Percentiles rank a stretch among this genome's conserved stretches.
These are phyloP conservation scores for Tetropium fuscum DNA, from an alignment of 2,888 invertebrate species.

Conservation along the genomic window DNA sequence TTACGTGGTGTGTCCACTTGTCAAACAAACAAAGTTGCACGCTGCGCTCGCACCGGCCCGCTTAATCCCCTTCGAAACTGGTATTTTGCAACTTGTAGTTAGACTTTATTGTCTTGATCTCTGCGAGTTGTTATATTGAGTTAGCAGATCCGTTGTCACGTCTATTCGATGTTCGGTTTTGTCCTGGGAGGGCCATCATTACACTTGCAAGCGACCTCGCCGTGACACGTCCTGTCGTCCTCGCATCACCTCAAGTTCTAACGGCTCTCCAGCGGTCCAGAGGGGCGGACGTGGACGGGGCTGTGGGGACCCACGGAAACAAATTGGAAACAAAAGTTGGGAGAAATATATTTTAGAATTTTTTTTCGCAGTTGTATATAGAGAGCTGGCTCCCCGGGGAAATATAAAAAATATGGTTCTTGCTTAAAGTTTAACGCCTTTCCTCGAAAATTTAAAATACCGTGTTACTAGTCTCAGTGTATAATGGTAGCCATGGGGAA, in stretches of 20 bases:
- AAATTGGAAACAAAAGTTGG: neutral
- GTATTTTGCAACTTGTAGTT: neutral
- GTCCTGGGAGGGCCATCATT: constrained; percentile 41
- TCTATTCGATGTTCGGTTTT: constrained; percentile 35
- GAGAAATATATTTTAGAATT: neutral
- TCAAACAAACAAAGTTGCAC: constrained; percentile 33
- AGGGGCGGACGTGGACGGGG: neutral
- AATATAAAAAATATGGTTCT: too few species aligned
- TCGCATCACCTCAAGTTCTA: constrained; percentile 6
- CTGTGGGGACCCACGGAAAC: neutral
- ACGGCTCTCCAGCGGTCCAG: constrained; percentile 1
- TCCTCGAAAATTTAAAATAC: too few species aligned
- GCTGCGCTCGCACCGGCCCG: constrained; percentile 24
- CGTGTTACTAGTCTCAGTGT: too few species aligned
- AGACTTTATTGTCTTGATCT: constrained; percentile 27
- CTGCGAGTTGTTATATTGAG: constrained; percentile 31
- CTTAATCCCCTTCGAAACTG: constrained; percentile 21
- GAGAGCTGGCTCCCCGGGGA: too few species aligned
- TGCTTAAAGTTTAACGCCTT: too few species aligned
- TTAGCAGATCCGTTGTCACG: constrained; percentile 36
- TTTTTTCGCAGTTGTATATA: neutral
- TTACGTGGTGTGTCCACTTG: constrained; percentile 6
- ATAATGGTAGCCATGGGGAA: too few species aligned
- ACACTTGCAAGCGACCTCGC: constrained; percentile 34
- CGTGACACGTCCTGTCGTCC: constrained; percentile 37